Percentiles rank a stretch among this genome's conserved stretches.
Evolutionary conservation across 2,888 invertebrate species (phyloP).

Genomic region (Epinotia bilunana): DNA sequence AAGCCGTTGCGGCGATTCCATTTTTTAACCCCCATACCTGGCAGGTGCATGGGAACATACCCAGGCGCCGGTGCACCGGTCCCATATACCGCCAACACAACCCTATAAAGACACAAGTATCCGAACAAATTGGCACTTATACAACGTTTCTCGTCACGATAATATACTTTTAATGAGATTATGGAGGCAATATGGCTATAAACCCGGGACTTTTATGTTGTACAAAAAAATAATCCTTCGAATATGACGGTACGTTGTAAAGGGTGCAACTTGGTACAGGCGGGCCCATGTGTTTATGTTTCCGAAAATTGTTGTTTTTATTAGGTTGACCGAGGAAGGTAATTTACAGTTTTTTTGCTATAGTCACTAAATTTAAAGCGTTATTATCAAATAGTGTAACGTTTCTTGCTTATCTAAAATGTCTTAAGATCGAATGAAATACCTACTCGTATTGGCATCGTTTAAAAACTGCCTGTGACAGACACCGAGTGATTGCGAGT

Average conservation of each 20-base stretch:
- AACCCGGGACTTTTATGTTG: slow-evolving; percentile 52
- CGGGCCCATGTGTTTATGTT: slow-evolving; percentile 8
- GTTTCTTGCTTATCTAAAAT: not conserved
- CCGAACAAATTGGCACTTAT: slow-evolving; percentile 12
- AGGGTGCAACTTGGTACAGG: slow-evolving; percentile 38
- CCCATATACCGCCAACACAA: slow-evolving; percentile 29
- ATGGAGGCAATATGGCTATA: slow-evolving; percentile 74
- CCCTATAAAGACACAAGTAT: slow-evolving; percentile 29
- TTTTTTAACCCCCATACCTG: slow-evolving; percentile 44
- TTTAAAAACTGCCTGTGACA: too few relatives aligned
- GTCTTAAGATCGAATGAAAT: not conserved
- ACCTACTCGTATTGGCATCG: not conserved
- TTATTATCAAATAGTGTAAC: not conserved
- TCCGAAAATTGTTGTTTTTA: slow-evolving; percentile 37
- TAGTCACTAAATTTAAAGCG: not conserved
- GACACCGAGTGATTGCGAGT: too few relatives aligned
- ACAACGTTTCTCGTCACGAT: slow-evolving; percentile 46
- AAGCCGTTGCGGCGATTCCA: slow-evolving; percentile 42
- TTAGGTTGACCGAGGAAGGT: not conserved
- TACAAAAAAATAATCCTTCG: slow-evolving; percentile 50
- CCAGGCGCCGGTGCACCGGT: slow-evolving; percentile 42
- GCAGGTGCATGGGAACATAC: slow-evolving; percentile 45
- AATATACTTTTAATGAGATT: slow-evolving; percentile 71
- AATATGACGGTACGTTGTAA: slow-evolving; percentile 37
- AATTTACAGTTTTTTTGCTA: not conserved